Evolutionary conservation across 2,797 vertebrate genomes (phyloP).

Genomic region (Macropodus opercularis): DNA sequence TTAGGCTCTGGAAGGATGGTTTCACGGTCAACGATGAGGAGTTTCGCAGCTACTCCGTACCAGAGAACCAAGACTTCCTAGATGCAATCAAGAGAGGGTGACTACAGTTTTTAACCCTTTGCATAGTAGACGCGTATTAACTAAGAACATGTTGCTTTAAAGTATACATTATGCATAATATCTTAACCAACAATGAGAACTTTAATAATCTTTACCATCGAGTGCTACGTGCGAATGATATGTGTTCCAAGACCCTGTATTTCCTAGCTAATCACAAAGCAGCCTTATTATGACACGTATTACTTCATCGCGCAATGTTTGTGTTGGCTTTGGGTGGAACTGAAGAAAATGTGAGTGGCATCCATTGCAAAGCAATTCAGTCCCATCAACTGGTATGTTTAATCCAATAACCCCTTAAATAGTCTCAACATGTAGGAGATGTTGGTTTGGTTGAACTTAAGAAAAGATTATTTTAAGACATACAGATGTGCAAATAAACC

Average conservation of each 20-base stretch:
- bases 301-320: background rate
- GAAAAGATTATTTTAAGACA: too few species aligned
- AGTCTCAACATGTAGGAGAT: too few species aligned
- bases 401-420: too few species aligned
- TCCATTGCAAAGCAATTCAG: too few species aligned
- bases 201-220: too few species aligned
- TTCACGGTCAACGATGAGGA: slow-evolving; percentile 92
- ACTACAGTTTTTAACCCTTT: slow-evolving; percentile 21
- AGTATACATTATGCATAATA: background rate
- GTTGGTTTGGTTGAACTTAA: too few species aligned
- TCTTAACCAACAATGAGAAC: background rate
- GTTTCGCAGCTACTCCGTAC: slow-evolving; percentile 88
- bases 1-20: slow-evolving; percentile 96
- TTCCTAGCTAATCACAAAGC: too few species aligned
- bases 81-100: slow-evolving; percentile 92
- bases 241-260: too few species aligned
- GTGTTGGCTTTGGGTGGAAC: background rate
- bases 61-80: slow-evolving; percentile 92
- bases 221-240: too few species aligned
- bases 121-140: background rate
- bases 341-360: background rate
- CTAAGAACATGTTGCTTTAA: background rate
- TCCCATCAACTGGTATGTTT: too few species aligned
- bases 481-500: too few species aligned
- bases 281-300: background rate